Base-by-base conservation (phyloP, 2,113 vertebrate species). In the Synodontis membranacea region DNA sequence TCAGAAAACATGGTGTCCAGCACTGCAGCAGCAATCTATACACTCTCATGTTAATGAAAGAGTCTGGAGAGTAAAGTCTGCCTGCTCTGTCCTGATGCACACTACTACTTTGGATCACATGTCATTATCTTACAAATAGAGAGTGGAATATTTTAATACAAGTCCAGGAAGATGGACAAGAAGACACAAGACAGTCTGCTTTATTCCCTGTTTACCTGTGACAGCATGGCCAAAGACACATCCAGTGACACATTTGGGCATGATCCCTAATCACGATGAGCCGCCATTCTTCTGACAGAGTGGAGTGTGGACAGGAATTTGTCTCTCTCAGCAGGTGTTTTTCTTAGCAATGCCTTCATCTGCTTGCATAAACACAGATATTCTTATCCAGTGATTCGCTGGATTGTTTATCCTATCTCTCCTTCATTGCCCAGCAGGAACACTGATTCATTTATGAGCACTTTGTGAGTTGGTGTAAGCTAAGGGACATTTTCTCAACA, bases 341-440 rank as follows among this genome's bases (percentile, higher is more conserved):
- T 7, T 52, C 37, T 54, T 10, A 75, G 80, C 66, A 58, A 17
- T 82, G 23, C 21, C 58, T 80, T 52, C 31, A 48, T 78, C 25
- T 83, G 37, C 44, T n/a, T 52, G 56, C 42, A 54, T 87, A 50
- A 76, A 83, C 56, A 78, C 70, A n/a, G 56, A n/a, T 78, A 60
- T 25, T 64, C n/a, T 54, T 21, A 74, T 68, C 70, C 44, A 31
- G 80, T 86, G 86, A 87, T 76, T 83, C 58, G 78, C 34, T 1
- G 58, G 80, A 31, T 83, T 87, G 86, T 82, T 72, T 88, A 42
- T 88, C 37, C 66, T 85, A 2, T 42, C 68, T 82, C 37, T 82
- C 72, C 37, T 44, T 72, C 54, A 42, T 15, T 76, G 78, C 70
- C 80, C 66, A 88, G 84, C 70, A 76, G 70, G 86, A 76, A 10